Conservation (phyloP, 2,888 invertebrate genomes). For the Acheta domesticus region DNA sequence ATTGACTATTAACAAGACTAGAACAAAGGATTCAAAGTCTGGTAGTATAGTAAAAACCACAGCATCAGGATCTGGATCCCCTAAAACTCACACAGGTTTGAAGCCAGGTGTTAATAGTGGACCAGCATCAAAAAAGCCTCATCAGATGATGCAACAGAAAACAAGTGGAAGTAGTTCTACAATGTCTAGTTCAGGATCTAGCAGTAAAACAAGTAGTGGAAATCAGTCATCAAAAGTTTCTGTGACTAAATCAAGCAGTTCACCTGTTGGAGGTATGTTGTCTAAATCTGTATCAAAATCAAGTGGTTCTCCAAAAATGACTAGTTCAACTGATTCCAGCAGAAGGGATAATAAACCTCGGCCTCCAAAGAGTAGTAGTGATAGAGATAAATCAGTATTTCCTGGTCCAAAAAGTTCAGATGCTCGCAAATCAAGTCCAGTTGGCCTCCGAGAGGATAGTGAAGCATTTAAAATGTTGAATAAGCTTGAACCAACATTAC, state of each 20-base stretch:
- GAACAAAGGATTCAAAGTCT: conserved; percentile 65
- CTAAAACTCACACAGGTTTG: conserved; percentile 75
- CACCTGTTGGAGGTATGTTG: conserved; percentile 37
- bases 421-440: conserved; percentile 65
- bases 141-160: conserved; percentile 52
- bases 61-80: conserved; percentile 54
- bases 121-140: conserved; percentile 78
- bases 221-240: conserved; percentile 37
- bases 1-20: conserved; percentile 85
- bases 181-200: conserved; percentile 25
- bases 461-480: conserved; percentile 59
- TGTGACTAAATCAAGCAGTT: conserved; percentile 45
- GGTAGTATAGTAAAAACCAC: conserved; percentile 42
- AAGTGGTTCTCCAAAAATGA: conserved; percentile 59
- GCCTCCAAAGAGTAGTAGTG: conserved; percentile 57
- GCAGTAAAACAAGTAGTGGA: conserved; percentile 30
- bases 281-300: conserved; percentile 41
- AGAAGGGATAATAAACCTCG: conserved; percentile 62
- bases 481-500: conserved; percentile 51
- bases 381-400: conserved; percentile 56
- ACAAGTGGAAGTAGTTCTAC: conserved; percentile 30
- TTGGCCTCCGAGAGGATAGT: conserved; percentile 56
- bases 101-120: conserved; percentile 85
- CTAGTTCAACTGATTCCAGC: conserved; percentile 56
- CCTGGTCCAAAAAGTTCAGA: conserved; percentile 50